A percentile compares a stretch with the other conserved stretches of the same genome.
Evolutionary conservation across 2,888 invertebrate genomes (phyloP).

Genomic region (Notocelia uddmanniana): DNA sequence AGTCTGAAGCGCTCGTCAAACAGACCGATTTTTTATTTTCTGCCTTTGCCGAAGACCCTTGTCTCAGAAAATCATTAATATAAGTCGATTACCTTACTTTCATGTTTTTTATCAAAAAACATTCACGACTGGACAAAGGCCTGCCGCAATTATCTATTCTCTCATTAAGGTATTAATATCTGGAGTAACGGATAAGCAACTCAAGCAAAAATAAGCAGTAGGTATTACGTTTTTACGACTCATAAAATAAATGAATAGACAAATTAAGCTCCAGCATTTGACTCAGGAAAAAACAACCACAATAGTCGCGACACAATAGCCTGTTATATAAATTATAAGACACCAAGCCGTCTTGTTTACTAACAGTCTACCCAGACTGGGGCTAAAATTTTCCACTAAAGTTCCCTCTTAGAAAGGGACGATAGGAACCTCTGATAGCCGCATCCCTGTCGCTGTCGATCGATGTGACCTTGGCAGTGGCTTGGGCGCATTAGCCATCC

Average conservation of each 20-base stretch:
- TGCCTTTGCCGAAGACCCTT: no score
- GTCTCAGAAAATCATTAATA: no score
- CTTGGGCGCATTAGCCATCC: conserved; percentile 54
- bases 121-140: no score
- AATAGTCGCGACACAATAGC: background rate
- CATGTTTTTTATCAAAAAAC: no score
- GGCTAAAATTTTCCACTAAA: conserved; percentile 47
- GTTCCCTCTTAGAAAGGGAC: conserved; percentile 53
- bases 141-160: no score
- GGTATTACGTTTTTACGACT: background rate
- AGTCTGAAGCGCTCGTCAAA: no score
- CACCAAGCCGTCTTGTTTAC: conserved; percentile 60
- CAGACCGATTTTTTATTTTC: no score
- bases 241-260: background rate
- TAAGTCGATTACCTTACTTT: no score
- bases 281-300: background rate
- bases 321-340: conserved; percentile 42
- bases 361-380: conserved; percentile 65
- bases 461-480: conserved; percentile 81
- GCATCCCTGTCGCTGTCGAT: conserved; percentile 63
- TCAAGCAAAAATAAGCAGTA: background rate
- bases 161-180: no score
- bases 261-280: background rate
- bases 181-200: no score
- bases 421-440: conserved; percentile 50